Base-by-base conservation (phyloP, 2,797 vertebrate genomes). In the Hozukius guyotensis region DNA sequence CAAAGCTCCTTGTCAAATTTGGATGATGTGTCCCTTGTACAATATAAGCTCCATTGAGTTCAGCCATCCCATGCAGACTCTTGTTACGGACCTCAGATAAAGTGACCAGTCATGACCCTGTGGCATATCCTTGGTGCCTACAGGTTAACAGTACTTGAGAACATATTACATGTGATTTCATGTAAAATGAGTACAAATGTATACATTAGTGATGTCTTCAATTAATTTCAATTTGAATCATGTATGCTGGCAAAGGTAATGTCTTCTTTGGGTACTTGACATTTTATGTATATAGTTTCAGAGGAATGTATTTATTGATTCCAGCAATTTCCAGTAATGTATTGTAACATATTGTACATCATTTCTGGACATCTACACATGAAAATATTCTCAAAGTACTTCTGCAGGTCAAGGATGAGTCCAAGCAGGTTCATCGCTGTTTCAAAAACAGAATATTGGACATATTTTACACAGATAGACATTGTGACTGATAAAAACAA, bases 41-140 rank as follows among this genome's bases (percentile, higher is more conserved):
- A 18, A 18, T 46, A 46, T 69, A 55, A 61, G 5, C 86, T 92
- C 90, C 83, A 16, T 59, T 93, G 89, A 82, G 92, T 95, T 96
- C 95, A 96, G 88, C 92, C 95, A 82, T 86, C 67, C 82, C 97
- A 99, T 99, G 98, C 97, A 98, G 98, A 97, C 97, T 96, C 94
- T 92, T 95, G 97, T 98, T 98, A 99, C 89, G 92, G 95, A 94
- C 95, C 89, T 91, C 90, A 95, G 95, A 92, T 93, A 73, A 87
- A 92, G 94, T 93, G 89, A 96, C 93, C 97, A 97, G 97, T 96
- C 93, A 98, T 98, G 97, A 97, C 94, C 93, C 80, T 94, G 95
- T 95, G 96, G 95, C 94, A 92, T 95, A 97, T 97, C 94, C 88
- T 91, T 93, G 90, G 42, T 78, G 69, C 81, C 87, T 55, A 10